Base-by-base conservation (phyloP, 2,888 invertebrate genomes). In the Melanophora roralis region DNA sequence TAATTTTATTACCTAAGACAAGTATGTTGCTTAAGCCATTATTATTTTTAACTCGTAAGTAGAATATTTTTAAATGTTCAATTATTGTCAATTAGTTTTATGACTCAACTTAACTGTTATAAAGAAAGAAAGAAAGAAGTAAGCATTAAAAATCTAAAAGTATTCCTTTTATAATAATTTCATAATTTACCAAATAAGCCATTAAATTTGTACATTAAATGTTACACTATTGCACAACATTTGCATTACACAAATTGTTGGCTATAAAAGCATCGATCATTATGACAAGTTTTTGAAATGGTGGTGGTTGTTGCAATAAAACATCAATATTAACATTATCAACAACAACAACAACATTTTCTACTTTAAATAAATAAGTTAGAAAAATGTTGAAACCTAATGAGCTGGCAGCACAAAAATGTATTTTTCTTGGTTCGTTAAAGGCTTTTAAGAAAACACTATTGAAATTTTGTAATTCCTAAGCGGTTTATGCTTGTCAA, bases 181-280 rank as follows among this genome's bases (percentile, higher is more conserved):
- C 34, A 67, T 74, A 40, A 62, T 55, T 69, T 76, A 49, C 55
- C 69, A 69, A 76, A 69, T 62, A 64, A 71, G 55, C 69, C 76
- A 77, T 77, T 71, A 64, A 57, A 71, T 65, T 71, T 59, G 2
- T 64, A 64, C 69, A 77, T 71, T 69, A 77, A 77, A 71, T 71
- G 49, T 77, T 77, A 43, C 76, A 71, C 43, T 64, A 71, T 23
- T 51, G 27, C 27, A 49, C 64, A 76, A 69, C 69, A 71, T 71
- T 64, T 77, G 49, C 47, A 76, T 77, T 77, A 71, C 76, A 77
- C 57, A 71, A 71, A 77, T 71, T 71, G 69, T 77, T 68, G 38
- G 49, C 69, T 72, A 62, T 55, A 60, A 67, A 75, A 80, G 72
- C 80, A 80, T 80, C 80, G 80, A 80, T 80, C 80, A 80, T 80